Evolutionary conservation across 2,888 invertebrate genomes (phyloP).

Genomic region (Chrysodeixis includens): DNA sequence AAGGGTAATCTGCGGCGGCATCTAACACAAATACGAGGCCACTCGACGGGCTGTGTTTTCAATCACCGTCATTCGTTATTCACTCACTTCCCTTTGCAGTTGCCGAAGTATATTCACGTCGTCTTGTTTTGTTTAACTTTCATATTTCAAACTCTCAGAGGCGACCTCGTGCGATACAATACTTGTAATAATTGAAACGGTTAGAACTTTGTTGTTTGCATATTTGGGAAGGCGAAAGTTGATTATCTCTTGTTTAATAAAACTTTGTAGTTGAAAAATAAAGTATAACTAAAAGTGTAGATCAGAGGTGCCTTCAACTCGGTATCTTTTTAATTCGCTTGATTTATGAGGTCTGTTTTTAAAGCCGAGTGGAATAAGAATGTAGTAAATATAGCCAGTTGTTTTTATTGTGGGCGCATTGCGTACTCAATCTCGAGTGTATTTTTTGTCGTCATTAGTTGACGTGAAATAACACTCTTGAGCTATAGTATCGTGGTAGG

Average conservation of each 20-base stretch:
- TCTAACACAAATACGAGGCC: constrained; percentile 86
- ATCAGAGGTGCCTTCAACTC: constrained; percentile 37
- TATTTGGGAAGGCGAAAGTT: constrained; percentile 70
- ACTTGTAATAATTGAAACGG: constrained; percentile 78
- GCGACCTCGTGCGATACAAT: constrained; percentile 78
- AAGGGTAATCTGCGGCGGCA: constrained; percentile 88
- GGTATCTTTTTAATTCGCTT: constrained; percentile 57
- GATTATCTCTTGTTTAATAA: constrained; percentile 48
- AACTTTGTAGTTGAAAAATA: constrained; percentile 35
- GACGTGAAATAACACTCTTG: constrained; percentile 82
- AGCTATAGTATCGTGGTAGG: constrained; percentile 74
- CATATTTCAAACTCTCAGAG: constrained; percentile 81
- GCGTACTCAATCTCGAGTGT: constrained; percentile 67
- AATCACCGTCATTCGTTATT: constrained; percentile 88
- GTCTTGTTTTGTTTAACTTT: constrained; percentile 88
- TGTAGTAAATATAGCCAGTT: constrained; percentile 58
- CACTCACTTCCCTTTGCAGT: constrained; percentile 87
- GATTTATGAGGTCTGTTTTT: constrained; percentile 60
- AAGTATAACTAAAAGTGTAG: constrained; percentile 40
- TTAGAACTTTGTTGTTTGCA: constrained; percentile 70
- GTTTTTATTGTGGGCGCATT: constrained; percentile 61
- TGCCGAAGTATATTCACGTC: constrained; percentile 81
- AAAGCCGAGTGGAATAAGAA: constrained; percentile 54
- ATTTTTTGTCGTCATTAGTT: constrained; percentile 88
- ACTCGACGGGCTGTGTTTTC: constrained; percentile 84